A percentile compares a stretch with the other conserved stretches of the same genome.
Conservation (phyloP, 2,113 vertebrate genomes). For the Bambusicola thoracicus region DNA sequence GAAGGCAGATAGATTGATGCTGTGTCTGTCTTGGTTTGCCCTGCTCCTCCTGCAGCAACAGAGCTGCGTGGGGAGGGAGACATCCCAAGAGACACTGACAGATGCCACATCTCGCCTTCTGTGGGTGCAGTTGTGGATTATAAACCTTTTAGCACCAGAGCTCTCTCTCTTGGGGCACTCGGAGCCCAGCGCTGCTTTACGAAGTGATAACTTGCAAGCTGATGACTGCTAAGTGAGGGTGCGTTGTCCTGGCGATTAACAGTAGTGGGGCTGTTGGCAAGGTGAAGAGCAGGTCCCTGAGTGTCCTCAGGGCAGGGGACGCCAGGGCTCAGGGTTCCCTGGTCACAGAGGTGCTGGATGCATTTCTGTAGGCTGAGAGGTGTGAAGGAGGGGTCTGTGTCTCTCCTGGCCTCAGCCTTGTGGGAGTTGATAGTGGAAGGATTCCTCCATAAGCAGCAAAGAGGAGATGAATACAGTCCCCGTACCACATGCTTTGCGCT, state of each 20-base stretch:
- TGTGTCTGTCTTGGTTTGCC: neutral
- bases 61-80: neutral
- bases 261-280: neutral
- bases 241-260: neutral
- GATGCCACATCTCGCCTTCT: neutral
- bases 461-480: neutral
- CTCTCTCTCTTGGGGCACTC: fast-evolving
- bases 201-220: neutral
- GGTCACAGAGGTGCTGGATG: neutral
- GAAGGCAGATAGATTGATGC: neutral
- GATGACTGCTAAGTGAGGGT: neutral
- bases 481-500: fast-evolving
- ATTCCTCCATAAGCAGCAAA: neutral
- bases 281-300: neutral
- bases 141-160: neutral
- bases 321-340: neutral
- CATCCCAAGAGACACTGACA: neutral
- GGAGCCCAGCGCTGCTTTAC: fast-evolving
- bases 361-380: neutral
- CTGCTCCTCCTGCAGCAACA: neutral
- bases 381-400: neutral
- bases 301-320: neutral
- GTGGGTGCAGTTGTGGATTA: neutral
- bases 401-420: neutral
- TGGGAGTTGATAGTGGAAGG: neutral